Evolutionary conservation across 92 coral and sea anemone genomes (phyloP).

Genomic region (Siderastrea radians): DNA sequence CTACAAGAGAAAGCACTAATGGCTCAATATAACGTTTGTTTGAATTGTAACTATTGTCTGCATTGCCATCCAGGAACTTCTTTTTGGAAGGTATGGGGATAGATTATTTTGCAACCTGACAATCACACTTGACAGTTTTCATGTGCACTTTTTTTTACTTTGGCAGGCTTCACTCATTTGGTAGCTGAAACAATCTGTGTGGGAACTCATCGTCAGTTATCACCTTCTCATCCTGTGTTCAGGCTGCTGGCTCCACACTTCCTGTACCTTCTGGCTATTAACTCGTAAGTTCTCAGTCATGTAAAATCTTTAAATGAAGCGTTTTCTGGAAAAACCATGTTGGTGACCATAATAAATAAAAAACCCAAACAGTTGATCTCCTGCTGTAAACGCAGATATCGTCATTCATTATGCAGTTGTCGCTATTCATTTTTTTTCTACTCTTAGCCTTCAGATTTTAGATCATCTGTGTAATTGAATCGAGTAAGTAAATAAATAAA

Average conservation of each 20-base stretch:
- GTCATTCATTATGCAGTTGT: background rate
- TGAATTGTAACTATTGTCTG: no score
- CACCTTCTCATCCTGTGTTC: slow-evolving; percentile 98
- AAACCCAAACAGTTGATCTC: background rate
- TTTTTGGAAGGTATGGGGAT: no score
- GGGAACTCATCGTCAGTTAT: slow-evolving; percentile 93
- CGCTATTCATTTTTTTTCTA: no score
- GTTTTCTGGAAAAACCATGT: background rate
- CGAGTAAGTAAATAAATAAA: no score
- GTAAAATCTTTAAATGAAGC: background rate
- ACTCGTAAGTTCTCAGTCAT: slow-evolving; percentile 77
- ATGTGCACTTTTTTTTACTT: background rate
- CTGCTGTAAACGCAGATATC: background rate
- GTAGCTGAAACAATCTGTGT: slow-evolving; percentile 93
- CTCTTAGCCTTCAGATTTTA: no score
- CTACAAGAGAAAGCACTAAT: no score
- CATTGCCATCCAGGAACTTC: no score
- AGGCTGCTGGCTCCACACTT: slow-evolving; percentile 97
- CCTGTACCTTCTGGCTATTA: slow-evolving; percentile 92
- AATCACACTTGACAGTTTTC: no score
- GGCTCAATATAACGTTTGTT: no score
- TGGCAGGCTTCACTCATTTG: slow-evolving; percentile 92
- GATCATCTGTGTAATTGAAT: no score
- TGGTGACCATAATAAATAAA: background rate
- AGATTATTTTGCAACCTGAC: background rate